Conservation (phyloP, 2,888 invertebrate species). For the Metallyticus violacea region DNA sequence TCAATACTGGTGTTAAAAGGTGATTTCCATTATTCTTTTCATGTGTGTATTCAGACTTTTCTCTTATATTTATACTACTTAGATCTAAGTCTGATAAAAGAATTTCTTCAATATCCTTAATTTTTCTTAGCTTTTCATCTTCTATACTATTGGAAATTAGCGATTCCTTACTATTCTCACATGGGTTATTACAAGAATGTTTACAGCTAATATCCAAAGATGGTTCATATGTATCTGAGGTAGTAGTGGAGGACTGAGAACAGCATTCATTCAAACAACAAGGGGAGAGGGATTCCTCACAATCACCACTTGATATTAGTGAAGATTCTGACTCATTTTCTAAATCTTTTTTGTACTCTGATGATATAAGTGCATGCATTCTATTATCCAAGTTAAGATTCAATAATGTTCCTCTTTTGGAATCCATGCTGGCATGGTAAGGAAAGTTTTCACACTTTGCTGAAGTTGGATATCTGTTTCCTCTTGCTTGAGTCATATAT, state of each 20-base stretch:
- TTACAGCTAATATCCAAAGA: background rate
- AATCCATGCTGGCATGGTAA: background rate
- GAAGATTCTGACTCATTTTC: conserved; percentile 17
- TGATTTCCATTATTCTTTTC: background rate
- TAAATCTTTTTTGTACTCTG: background rate
- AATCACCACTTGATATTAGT: conserved; percentile 19
- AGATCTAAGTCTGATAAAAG: conserved; percentile 17
- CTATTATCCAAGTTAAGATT: background rate
- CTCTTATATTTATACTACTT: background rate
- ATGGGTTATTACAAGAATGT: background rate
- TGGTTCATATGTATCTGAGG: conserved; percentile 18
- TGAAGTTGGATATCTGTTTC: background rate
- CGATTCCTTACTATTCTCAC: background rate
- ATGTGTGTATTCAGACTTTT: no score
- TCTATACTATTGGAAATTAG: background rate
- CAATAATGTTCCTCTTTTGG: background rate
- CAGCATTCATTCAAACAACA: conserved; percentile 18
- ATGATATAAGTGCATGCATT: background rate
- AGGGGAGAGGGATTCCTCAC: conserved; percentile 6
- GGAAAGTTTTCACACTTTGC: background rate
- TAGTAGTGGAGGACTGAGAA: conserved; percentile 19
- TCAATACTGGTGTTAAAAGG: conserved; percentile 37
- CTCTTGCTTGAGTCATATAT: no score
- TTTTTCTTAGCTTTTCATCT: background rate
- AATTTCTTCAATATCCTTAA: conserved; percentile 27